Percentiles rank a stretch among this genome's conserved stretches.
Evolutionary conservation across 2,113 vertebrate species (phyloP).

Genomic region (Stomatorhinus ivindoensis): DNA sequence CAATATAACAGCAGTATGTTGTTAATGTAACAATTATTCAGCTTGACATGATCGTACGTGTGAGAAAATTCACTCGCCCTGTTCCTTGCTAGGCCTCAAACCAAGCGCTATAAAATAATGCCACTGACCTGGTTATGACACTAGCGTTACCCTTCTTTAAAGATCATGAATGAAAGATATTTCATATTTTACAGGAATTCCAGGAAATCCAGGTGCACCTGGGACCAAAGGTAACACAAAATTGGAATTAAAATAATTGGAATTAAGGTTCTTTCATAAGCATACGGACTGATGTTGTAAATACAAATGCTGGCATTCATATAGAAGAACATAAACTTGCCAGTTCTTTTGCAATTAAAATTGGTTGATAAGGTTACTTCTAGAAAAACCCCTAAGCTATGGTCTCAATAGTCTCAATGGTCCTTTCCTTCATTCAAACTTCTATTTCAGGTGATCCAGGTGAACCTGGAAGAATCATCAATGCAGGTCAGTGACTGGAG

Average conservation of each 20-base stretch:
- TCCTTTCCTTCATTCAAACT: background rate
- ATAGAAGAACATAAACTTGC: background rate
- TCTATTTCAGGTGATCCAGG: conserved; percentile 68
- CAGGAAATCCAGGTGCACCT: conserved; percentile 73
- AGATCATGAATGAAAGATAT: background rate
- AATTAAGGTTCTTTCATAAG: background rate
- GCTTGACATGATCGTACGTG: background rate
- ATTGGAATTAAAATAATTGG: background rate
- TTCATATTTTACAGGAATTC: conserved; percentile 60
- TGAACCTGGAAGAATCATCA: conserved; percentile 69
- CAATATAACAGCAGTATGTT: background rate
- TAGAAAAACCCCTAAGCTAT: background rate
- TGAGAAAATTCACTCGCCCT: background rate
- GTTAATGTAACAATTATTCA: background rate
- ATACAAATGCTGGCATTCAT: background rate
- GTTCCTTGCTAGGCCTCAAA: background rate
- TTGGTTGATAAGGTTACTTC: background rate
- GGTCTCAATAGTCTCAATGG: background rate
- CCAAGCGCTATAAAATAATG: background rate
- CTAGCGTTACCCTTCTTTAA: background rate
- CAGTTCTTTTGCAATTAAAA: background rate
- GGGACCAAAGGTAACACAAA: conserved; percentile 71
- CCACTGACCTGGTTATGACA: background rate
- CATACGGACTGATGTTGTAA: background rate
- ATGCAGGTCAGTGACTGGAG: conserved; percentile 62